A percentile compares a stretch with the other conserved stretches of the same genome.
Conservation (phyloP, 2,888 invertebrate genomes). For the Acleris holmiana region DNA sequence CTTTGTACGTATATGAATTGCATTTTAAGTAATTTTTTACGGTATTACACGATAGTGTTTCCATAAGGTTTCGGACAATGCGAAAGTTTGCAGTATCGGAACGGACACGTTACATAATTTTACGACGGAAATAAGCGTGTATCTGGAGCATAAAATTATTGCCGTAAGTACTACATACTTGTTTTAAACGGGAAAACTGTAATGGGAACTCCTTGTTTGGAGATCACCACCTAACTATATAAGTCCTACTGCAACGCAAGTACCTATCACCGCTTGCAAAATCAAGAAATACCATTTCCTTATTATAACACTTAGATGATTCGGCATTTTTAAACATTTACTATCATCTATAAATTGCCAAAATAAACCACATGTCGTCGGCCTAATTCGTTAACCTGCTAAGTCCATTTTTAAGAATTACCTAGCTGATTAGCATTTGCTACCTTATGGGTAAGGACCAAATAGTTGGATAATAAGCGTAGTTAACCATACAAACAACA, state of each 20-base stretch:
- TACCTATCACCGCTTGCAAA: not conserved
- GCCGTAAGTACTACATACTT: not conserved
- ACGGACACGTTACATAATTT: conserved; percentile 7
- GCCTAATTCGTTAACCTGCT: too few relatives aligned
- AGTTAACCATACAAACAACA: too few relatives aligned
- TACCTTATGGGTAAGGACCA: too few relatives aligned
- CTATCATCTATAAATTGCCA: too few relatives aligned
- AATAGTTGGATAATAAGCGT: too few relatives aligned
- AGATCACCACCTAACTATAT: conserved; percentile 5
- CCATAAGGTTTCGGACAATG: not conserved
- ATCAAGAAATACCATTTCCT: conserved; percentile 20
- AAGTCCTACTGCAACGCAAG: not conserved
- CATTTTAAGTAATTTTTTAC: not conserved
- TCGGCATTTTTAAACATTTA: too few relatives aligned
- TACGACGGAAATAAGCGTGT: not conserved
- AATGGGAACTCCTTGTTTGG: conserved; percentile 35
- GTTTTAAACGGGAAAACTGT: conserved; percentile 9
- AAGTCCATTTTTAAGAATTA: too few relatives aligned
- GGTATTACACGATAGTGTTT: not conserved
- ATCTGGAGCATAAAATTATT: conserved; percentile 7
- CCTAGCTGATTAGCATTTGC: too few relatives aligned
- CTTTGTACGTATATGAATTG: not conserved
- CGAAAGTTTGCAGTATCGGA: not conserved
- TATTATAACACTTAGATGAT: not conserved
- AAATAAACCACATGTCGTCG: too few relatives aligned